Base-by-base conservation (phyloP, 2,888 invertebrate genomes). In the Drosophila anomelani region DNA sequence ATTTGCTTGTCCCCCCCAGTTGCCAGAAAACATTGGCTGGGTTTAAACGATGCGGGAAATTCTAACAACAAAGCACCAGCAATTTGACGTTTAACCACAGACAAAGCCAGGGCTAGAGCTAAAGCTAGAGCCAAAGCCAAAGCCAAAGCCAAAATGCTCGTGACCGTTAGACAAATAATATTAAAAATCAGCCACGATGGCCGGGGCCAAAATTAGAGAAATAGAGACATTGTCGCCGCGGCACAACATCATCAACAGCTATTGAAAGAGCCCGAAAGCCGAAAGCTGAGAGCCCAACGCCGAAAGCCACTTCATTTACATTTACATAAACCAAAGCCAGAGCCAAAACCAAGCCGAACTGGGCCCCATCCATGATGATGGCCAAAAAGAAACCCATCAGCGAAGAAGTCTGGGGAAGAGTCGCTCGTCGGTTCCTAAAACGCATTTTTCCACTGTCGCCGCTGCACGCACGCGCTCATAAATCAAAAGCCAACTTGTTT, bases 111-210 rank as follows among this genome's bases (percentile, higher is more conserved):
- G 41, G 49, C 49, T 73, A 46, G 51, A 71, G 43, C 55, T 13
- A 13, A 56, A 63, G 38, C 56, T 64, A 43, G 10, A 76, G 58
- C 58, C 60, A 77, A 71, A 79, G 75, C 75, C 80, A 77, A 71
- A 79, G 75, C 75, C 80, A 47, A 56, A 68, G 69, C 75, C 60
- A 71, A 59, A 88, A 87, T 88, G 83, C 87, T 84, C 85, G 83
- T 84, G 87, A 84, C 83, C 83, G 83, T 84, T 84, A 85, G 80
- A 85, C 88, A 87, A 87, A 87, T 87, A 85, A 86, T 87, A 83
- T 83, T 83, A 86, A 83, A 83, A 85, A 82, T 80, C 81, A 85
- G 77, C 53, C 71, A 69, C 55, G 67, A 39, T 54, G 62, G 64
- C 49, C 67, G 55, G 51, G 51, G 29, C 29, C 51, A 53, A 61